Conservation (phyloP, 2,797 vertebrate genomes). For the Myripristis jacobus region DNA sequence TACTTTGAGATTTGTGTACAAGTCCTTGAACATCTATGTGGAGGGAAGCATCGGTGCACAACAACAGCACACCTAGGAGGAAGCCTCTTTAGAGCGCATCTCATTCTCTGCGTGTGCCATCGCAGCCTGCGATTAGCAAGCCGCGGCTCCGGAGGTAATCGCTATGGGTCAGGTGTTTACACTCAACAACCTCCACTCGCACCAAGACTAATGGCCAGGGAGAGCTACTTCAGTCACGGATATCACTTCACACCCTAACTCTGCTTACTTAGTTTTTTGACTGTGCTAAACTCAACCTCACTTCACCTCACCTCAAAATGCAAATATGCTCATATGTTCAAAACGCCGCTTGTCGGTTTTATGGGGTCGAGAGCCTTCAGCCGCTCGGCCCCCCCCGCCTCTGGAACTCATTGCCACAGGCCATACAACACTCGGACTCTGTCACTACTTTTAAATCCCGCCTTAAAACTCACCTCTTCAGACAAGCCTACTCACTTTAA, state of each 20-base stretch:
- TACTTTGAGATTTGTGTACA: constrained; percentile 74
- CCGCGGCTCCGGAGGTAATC: constrained; percentile 38
- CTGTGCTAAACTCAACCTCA: constrained; percentile 14
- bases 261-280: constrained; percentile 18
- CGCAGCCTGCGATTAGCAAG: constrained; percentile 53
- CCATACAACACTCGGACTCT: too few species aligned
- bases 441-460: too few species aligned
- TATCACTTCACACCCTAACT: constrained; percentile 26
- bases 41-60: constrained; percentile 39
- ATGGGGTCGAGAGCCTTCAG: too few species aligned
- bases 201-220: constrained; percentile 13
- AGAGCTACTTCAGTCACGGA: constrained; percentile 23
- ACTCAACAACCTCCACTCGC: constrained; percentile 10
- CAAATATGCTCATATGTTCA: constrained; percentile 48
- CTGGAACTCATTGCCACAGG: too few species aligned
- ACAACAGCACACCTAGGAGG: constrained; percentile 21
- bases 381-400: too few species aligned
- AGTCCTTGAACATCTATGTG: constrained; percentile 42
- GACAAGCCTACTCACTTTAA: too few species aligned
- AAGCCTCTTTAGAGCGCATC: constrained; percentile 28
- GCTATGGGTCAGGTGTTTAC: constrained; percentile 49
- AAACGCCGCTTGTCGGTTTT: constrained; percentile 33
- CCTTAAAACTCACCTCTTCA: too few species aligned
- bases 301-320: constrained; percentile 14
- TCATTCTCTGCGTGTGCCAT: constrained; percentile 40